Evolutionary conservation across 1,140 invertebrate genomes (phyloP).

Genomic region (Papilio aristodemus): DNA sequence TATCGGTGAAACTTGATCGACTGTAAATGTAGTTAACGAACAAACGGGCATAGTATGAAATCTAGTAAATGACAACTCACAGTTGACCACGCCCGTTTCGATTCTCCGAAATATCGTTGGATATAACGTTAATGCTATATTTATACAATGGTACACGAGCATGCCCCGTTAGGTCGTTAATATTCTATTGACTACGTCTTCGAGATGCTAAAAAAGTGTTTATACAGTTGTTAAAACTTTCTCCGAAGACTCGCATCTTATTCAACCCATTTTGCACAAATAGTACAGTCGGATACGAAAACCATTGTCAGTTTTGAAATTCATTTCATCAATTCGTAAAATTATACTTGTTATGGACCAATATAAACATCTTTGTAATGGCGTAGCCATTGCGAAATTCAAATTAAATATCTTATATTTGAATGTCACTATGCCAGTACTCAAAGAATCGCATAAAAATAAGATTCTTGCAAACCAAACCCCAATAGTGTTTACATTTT

Average conservation of each 20-base stretch:
- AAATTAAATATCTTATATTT: no score
- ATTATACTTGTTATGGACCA: no score
- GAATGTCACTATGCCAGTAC: no score
- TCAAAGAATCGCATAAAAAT: no score
- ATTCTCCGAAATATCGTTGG: neutral
- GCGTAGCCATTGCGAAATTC: no score
- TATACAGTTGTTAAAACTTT: constrained; percentile 3
- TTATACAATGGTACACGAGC: neutral
- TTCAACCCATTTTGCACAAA: no score
- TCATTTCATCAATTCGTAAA: no score
- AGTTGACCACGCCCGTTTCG: neutral
- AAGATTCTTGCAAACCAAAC: no score
- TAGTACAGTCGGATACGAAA: no score
- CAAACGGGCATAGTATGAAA: neutral
- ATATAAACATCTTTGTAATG: no score
- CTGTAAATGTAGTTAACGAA: neutral
- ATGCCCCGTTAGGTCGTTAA: neutral
- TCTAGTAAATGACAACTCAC: neutral
- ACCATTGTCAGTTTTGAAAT: no score
- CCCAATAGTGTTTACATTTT: neutral
- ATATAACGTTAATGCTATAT: constrained; percentile 14
- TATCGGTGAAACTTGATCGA: neutral
- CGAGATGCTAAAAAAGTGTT: neutral
- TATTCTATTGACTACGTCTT: constrained; percentile 14
- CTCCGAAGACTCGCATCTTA: neutral